These are phyloP conservation scores for Ailurus styani DNA, from an alignment of 2,113 vertebrate species.

Conservation along the genomic window DNA sequence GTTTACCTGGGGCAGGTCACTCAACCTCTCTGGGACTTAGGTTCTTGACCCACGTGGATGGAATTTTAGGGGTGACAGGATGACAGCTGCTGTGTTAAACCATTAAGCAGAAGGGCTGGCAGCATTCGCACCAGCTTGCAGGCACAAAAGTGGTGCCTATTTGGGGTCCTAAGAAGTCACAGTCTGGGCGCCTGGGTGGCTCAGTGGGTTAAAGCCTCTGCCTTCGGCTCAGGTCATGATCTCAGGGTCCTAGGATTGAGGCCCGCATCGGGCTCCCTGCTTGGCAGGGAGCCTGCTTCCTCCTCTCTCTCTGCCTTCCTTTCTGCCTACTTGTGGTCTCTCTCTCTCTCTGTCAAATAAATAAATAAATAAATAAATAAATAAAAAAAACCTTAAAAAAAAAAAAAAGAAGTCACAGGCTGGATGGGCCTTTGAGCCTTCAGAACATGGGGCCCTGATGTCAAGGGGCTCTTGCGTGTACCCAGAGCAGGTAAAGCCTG, in stretches of 20 bases:
- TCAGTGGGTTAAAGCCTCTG: no score
- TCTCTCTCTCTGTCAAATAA: no score
- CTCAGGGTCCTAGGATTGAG: no score
- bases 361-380: no score
- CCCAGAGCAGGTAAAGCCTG: not conserved
- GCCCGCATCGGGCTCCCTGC: no score
- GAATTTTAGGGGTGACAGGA: not conserved
- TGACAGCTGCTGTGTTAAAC: not conserved
- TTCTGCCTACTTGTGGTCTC: no score
- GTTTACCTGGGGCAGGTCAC: not conserved
- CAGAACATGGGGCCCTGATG: not conserved
- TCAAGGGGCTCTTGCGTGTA: not conserved
- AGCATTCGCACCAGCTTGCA: not conserved
- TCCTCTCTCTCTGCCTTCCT: no score
- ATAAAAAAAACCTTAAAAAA: no score
- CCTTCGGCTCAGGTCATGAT: no score
- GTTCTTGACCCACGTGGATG: accelerated
- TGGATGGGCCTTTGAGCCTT: not conserved
- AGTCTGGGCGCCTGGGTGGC: no score
- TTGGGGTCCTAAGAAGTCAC: not conserved
- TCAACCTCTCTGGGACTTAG: not conserved
- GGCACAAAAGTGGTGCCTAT: not conserved
- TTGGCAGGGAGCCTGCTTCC: no score
- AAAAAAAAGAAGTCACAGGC: not conserved
- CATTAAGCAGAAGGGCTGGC: not conserved